Evolutionary conservation across 1,140 invertebrate species (phyloP).

Genomic region (Magallana gigas): DNA sequence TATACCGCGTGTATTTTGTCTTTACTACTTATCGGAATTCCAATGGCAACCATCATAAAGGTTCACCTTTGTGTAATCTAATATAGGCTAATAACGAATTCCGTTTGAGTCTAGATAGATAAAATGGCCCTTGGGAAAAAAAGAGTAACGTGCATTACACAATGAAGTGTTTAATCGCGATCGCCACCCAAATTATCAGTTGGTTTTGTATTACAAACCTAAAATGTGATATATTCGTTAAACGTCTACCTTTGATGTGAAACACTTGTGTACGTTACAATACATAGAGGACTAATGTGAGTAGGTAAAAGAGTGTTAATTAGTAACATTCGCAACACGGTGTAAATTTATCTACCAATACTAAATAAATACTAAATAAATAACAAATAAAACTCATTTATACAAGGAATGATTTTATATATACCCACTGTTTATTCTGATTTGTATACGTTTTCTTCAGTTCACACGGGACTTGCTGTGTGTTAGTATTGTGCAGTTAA

Average conservation of each 20-base stretch:
- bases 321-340: neutral
- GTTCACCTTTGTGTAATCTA: neutral
- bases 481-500: neutral
- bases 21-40: neutral
- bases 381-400: too few relatives aligned
- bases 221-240: slow-evolving; percentile 7
- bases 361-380: too few relatives aligned
- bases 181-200: slow-evolving; percentile 12
- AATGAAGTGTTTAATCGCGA: neutral
- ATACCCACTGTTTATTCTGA: too few relatives aligned
- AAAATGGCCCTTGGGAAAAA: slow-evolving; percentile 4
- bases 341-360: neutral
- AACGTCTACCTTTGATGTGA: neutral
- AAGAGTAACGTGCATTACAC: neutral
- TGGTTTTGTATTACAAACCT: neutral
- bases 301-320: neutral
- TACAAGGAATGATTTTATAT: too few relatives aligned
- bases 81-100: slow-evolving; percentile 18
- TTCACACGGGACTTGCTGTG: slow-evolving; percentile 40
- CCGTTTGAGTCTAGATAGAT: slow-evolving; percentile 12
- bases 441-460: neutral
- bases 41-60: neutral
- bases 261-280: slow-evolving; percentile 8
- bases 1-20: neutral
- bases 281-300: neutral